Percentiles rank a stretch among this genome's conserved stretches.
Evolutionary conservation across 1,140 invertebrate species (phyloP).

Genomic region (Drosophila arizonae): DNA sequence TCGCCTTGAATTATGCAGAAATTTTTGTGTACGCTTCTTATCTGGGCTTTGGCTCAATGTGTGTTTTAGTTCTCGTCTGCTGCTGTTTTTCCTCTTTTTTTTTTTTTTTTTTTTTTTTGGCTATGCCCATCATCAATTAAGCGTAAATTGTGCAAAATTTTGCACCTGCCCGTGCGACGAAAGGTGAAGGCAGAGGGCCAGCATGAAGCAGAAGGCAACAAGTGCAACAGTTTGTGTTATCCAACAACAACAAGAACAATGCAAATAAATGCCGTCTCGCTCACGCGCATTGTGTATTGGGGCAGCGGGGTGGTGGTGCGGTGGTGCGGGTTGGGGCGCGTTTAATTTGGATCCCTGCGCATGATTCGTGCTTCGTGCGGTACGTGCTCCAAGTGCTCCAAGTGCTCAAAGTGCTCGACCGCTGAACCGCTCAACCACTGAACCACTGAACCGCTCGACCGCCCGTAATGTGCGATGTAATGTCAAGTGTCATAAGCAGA

Average conservation of each 20-base stretch:
- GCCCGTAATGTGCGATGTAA: constrained; percentile 36
- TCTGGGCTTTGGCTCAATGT: constrained; percentile 8
- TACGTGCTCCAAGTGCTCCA: constrained; percentile 35
- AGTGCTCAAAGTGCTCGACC: constrained; percentile 19
- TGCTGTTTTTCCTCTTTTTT: neutral
- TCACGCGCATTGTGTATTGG: neutral
- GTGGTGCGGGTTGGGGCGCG: no score
- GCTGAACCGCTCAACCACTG: no score
- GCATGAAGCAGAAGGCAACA: neutral
- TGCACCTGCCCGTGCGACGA: neutral
- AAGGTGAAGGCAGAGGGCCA: no score
- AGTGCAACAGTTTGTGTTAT: constrained; percentile 23
- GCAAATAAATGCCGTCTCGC: constrained; percentile 1
- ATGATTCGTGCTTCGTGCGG: constrained; percentile 18
- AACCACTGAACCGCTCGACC: neutral
- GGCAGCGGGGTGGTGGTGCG: no score
- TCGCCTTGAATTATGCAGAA: constrained; percentile 29
- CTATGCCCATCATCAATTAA: constrained; percentile 24
- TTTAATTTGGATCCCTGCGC: constrained; percentile 21
- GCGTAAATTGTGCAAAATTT: constrained; percentile 13
- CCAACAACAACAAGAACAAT: no score
- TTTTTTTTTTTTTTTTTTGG: no score
- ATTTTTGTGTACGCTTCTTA: constrained; percentile 30
- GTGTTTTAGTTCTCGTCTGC: no score
- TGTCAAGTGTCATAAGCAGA: constrained; percentile 46